These are phyloP conservation scores for Papilio helenus DNA, from an alignment of 1,140 invertebrate genomes.

Conservation along the genomic window DNA sequence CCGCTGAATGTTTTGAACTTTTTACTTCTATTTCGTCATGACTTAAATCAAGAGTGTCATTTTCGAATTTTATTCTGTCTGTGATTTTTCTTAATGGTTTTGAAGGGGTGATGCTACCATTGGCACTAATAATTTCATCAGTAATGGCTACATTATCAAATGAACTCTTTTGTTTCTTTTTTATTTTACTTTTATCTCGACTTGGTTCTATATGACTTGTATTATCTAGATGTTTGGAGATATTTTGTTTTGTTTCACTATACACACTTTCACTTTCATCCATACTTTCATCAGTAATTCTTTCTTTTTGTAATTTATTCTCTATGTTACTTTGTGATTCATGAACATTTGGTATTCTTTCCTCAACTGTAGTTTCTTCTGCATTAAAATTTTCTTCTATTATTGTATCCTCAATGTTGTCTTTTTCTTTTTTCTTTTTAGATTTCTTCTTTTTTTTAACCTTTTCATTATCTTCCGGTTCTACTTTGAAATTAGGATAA, in stretches of 20 bases:
- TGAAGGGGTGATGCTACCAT: slow-evolving; percentile 30
- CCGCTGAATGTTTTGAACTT: slow-evolving; percentile 39
- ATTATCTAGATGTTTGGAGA: slow-evolving; percentile 21
- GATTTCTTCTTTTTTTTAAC: slow-evolving; percentile 47
- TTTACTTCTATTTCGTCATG: slow-evolving; percentile 7
- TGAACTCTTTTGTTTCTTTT: slow-evolving; percentile 16
- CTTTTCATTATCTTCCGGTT: slow-evolving; percentile 30
- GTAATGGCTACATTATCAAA: slow-evolving; percentile 1
- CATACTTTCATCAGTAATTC: slow-evolving; percentile 33
- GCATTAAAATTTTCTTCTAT: slow-evolving; percentile 43
- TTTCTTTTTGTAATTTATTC: slow-evolving; percentile 34
- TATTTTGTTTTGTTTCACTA: background rate
- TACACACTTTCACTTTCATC: background rate
- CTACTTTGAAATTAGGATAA: slow-evolving; percentile 35
- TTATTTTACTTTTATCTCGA: background rate
- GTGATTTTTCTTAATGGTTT: slow-evolving; percentile 47
- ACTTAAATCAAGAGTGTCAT: slow-evolving; percentile 45
- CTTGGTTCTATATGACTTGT: background rate
- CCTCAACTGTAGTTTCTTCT: slow-evolving; percentile 40
- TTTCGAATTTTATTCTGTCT: slow-evolving; percentile 64
- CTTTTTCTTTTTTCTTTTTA: slow-evolving; percentile 44
- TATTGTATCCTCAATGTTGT: slow-evolving; percentile 34
- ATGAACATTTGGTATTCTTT: slow-evolving; percentile 21
- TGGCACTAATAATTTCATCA: slow-evolving; percentile 19
- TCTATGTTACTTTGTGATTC: slow-evolving; percentile 32